A percentile compares a stretch with the other conserved stretches of the same genome.
These are phyloP conservation scores for Botrylloides violaceus DNA, from an alignment of 23 tunicate genomes.

Conservation along the genomic window DNA sequence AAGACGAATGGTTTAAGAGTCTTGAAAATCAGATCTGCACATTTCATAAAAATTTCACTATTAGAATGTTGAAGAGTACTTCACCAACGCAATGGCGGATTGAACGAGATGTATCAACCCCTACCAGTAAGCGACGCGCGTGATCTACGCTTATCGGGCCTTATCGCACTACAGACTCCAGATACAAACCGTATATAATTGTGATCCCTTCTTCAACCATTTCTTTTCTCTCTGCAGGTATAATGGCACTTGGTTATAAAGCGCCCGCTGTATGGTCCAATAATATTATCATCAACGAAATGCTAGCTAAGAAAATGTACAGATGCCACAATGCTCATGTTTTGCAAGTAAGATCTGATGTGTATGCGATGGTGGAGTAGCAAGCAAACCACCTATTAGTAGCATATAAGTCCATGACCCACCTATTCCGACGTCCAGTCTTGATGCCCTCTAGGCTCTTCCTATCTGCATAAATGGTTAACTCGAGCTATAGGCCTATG, in stretches of 20 bases:
- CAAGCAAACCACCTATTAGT: not conserved
- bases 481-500: too few species aligned
- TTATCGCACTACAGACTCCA: too few species aligned
- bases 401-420: too few species aligned
- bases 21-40: not conserved
- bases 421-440: too few species aligned
- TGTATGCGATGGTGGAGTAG: not conserved
- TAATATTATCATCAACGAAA: conserved; percentile 5
- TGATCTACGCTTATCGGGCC: too few species aligned
- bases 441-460: too few species aligned
- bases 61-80: conserved; percentile 12
- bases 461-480: too few species aligned
- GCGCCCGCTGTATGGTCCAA: conserved; percentile 14
- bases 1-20: conserved; percentile 17
- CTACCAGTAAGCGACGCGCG: conserved; percentile 8
- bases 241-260: not conserved
- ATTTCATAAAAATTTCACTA: conserved; percentile 9
- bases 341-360: not conserved
- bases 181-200: not conserved
- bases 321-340: conserved; percentile 14
- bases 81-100: conserved; percentile 19
- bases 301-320: conserved; percentile 7
- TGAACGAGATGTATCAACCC: conserved; percentile 4
- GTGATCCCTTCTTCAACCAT: not conserved
- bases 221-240: not conserved